Percentiles rank a stretch among this genome's conserved stretches.
Conservation (phyloP, 2,113 vertebrate genomes). For the Neotoma lepida region DNA sequence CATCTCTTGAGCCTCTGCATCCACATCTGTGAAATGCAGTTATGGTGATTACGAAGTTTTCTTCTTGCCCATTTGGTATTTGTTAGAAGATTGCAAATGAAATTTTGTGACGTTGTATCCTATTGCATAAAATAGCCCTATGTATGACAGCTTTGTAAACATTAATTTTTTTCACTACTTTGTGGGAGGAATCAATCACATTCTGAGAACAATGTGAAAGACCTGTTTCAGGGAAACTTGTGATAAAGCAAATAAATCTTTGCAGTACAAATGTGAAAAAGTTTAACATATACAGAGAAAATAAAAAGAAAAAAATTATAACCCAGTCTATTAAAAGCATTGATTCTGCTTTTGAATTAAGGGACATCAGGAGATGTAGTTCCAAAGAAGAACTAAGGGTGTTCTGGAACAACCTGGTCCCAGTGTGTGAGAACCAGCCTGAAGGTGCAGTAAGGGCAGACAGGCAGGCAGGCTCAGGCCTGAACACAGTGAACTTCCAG, state of each 20-base stretch:
- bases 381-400: neutral
- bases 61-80: neutral
- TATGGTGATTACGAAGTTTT: neutral
- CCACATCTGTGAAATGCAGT: neutral
- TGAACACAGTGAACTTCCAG: too few relatives aligned
- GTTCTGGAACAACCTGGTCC: neutral
- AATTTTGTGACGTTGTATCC: neutral
- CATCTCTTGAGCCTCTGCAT: neutral
- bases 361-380: neutral
- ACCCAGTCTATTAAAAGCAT: neutral
- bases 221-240: conserved; percentile 51
- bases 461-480: neutral
- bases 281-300: neutral
- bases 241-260: conserved; percentile 60
- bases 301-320: neutral
- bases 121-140: conserved; percentile 11
- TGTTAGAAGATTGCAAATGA: conserved; percentile 42
- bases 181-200: neutral
- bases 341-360: neutral
- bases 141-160: neutral
- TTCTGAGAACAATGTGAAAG: conserved; percentile 9
- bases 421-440: neutral
- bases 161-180: conserved; percentile 33
- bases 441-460: neutral
- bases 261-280: conserved; percentile 47